Evolutionary conservation across 2,888 invertebrate genomes (phyloP).

Genomic region (Philopedon plagiatum): DNA sequence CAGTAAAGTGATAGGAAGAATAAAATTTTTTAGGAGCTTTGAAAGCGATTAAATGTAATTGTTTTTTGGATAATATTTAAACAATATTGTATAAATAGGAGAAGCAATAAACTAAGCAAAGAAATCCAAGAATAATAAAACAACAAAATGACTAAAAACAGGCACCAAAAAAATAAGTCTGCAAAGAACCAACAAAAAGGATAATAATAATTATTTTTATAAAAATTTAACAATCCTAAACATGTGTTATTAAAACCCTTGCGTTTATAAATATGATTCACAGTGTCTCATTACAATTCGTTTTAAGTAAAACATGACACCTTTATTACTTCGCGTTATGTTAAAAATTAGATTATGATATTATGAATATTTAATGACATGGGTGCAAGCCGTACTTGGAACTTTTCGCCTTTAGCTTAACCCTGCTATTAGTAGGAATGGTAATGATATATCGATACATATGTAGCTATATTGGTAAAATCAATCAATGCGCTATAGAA

Average conservation of each 20-base stretch:
- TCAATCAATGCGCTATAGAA: too few relatives aligned
- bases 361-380: constrained; percentile 36
- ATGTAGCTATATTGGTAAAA: too few relatives aligned
- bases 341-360: constrained; percentile 32
- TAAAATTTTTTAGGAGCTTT: constrained; percentile 20
- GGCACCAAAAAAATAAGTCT: too few relatives aligned
- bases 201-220: too few relatives aligned
- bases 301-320: constrained; percentile 32
- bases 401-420: constrained; percentile 29
- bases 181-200: too few relatives aligned
- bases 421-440: constrained; percentile 52
- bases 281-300: constrained; percentile 1
- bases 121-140: too few relatives aligned
- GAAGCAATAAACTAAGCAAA: too few relatives aligned
- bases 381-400: constrained; percentile 22
- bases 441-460: background rate
- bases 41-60: constrained; percentile 17
- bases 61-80: background rate
- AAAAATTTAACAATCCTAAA: background rate
- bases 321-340: constrained; percentile 32
- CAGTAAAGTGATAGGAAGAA: constrained; percentile 43
- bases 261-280: constrained; percentile 17
- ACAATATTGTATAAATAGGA: too few relatives aligned
- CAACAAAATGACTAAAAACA: too few relatives aligned
- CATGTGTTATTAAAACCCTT: constrained; percentile 1